These are phyloP conservation scores for Acanthopagrus latus DNA, from an alignment of 2,797 vertebrate genomes.

Conservation along the genomic window DNA sequence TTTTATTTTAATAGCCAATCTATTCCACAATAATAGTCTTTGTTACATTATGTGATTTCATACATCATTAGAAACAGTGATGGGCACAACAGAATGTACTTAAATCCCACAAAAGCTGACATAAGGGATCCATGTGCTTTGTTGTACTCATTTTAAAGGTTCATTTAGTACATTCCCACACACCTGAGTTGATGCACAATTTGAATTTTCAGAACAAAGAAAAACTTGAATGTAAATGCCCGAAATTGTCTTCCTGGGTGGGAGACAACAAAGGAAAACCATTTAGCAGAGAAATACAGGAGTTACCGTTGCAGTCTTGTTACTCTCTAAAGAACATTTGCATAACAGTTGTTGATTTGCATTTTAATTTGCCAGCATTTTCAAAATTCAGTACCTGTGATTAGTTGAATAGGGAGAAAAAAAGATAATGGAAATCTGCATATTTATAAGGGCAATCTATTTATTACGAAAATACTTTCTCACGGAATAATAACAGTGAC, in stretches of 20 bases:
- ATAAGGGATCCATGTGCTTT: not conserved
- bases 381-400: not conserved
- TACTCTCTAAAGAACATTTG: not conserved
- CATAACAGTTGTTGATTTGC: slow-evolving; percentile 4
- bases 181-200: not conserved
- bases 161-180: not conserved
- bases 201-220: not conserved
- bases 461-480: not conserved
- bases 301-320: slow-evolving; percentile 1
- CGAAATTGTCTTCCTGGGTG: not conserved
- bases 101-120: not conserved
- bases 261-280: not conserved
- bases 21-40: no score
- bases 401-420: not conserved
- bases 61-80: not conserved
- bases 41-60: not conserved
- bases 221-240: not conserved
- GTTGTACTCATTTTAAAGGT: not conserved
- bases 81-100: not conserved
- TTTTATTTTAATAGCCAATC: not conserved
- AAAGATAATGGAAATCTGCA: not conserved
- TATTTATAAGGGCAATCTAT: not conserved
- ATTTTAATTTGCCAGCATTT: not conserved
- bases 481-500: not conserved
- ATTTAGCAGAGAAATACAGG: not conserved